These are phyloP conservation scores for Aphelenchoides besseyi DNA, from an alignment of 1,140 invertebrate genomes.

Conservation along the genomic window DNA sequence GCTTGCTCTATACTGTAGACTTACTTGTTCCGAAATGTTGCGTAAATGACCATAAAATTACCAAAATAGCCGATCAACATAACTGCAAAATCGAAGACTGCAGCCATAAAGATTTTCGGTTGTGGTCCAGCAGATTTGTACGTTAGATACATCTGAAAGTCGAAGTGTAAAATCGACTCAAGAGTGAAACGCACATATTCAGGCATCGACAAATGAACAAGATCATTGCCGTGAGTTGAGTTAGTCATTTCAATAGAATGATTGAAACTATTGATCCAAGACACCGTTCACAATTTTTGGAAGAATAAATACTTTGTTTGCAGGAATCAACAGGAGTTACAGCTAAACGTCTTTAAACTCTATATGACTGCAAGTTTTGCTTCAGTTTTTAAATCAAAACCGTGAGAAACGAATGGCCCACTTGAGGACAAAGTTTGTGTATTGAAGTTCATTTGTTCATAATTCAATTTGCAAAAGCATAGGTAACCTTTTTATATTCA, in stretches of 20 bases:
- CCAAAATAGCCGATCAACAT: conserved; percentile 17
- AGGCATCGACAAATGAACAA: conserved; percentile 3
- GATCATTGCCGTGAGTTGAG: not conserved
- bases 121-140: conserved; percentile 1
- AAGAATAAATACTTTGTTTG: not conserved
- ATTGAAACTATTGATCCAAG: not conserved
- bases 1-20: not conserved
- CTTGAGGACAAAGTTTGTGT: not conserved
- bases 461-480: too few relatives aligned
- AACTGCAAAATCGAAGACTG: not conserved
- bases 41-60: conserved; percentile 2
- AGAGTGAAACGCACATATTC: conserved; percentile 13
- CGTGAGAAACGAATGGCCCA: too few relatives aligned
- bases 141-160: conserved; percentile 14
- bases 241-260: not conserved
- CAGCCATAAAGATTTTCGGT: not conserved
- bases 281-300: not conserved
- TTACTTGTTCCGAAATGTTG: conserved; percentile 10
- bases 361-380: too few relatives aligned
- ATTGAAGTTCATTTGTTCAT: not conserved
- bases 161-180: not conserved
- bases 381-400: not conserved
- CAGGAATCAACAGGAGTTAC: too few relatives aligned
- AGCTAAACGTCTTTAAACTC: too few relatives aligned
- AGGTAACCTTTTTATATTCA: too few relatives aligned